These are phyloP conservation scores for Ips typographus DNA, from an alignment of 1,140 invertebrate genomes.

Conservation along the genomic window DNA sequence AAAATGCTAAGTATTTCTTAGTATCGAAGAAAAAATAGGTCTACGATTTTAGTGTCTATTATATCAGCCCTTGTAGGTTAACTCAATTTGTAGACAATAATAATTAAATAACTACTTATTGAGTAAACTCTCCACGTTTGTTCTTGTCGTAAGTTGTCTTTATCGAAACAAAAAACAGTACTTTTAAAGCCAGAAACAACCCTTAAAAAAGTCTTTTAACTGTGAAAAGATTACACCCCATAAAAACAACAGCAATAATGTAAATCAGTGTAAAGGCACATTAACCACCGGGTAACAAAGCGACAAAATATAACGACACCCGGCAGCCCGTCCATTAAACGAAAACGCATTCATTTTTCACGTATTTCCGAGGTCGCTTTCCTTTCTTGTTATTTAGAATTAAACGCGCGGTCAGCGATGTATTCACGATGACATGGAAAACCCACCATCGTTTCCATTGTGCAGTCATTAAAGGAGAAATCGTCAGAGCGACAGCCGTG, in stretches of 20 bases:
- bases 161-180: too few relatives aligned
- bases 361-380: conserved; percentile 12
- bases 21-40: too few relatives aligned
- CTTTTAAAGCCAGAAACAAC: too few relatives aligned
- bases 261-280: conserved; percentile 12
- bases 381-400: conserved; percentile 17
- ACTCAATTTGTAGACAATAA: too few relatives aligned
- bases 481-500: neutral
- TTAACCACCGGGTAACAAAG: conserved; percentile 18
- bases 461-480: conserved; percentile 14
- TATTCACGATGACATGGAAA: conserved; percentile 22
- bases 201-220: too few relatives aligned
- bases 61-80: too few relatives aligned
- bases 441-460: conserved; percentile 4
- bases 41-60: too few relatives aligned
- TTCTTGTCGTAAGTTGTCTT: too few relatives aligned
- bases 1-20: too few relatives aligned
- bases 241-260: conserved; percentile 7
- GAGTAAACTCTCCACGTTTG: too few relatives aligned
- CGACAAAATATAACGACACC: conserved; percentile 17
- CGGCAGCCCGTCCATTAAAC: conserved; percentile 11
- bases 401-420: conserved; percentile 20
- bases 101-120: too few relatives aligned
- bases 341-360: conserved; percentile 16
- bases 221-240: neutral